phyloP scores from a whole-genome alignment of 2,113 vertebrate genomes.

The Dicrurus megarhynchus region DNA sequence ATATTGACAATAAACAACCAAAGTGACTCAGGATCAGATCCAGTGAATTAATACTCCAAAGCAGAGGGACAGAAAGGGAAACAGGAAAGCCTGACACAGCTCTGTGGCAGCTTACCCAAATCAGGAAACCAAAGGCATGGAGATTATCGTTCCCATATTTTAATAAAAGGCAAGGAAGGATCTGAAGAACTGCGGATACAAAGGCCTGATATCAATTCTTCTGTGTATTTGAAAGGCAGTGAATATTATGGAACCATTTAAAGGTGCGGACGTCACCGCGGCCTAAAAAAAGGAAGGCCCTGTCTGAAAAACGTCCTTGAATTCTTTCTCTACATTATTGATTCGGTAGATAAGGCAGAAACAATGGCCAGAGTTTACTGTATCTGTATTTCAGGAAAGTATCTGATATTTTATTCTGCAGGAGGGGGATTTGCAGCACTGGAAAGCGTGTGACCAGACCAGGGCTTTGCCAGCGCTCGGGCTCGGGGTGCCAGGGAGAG shows the following conservation, averaged over 20 bases:
- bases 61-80: conserved; percentile 1
- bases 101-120: not conserved
- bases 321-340: conserved; percentile 35
- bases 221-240: not conserved
- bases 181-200: not conserved
- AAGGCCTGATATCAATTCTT: not conserved
- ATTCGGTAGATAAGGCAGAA: conserved; percentile 44
- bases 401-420: not conserved
- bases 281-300: conserved; percentile 55
- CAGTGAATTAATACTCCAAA: not conserved
- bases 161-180: conserved; percentile 32
- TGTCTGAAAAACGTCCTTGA: conserved; percentile 54
- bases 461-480: not conserved
- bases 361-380: conserved; percentile 32
- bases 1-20: not conserved
- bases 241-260: not conserved
- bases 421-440: not conserved
- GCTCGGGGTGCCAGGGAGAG: not conserved
- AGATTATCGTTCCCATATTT: conserved; percentile 11
- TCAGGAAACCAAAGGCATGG: not conserved
- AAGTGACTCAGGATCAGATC: not conserved
- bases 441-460: fast-evolving
- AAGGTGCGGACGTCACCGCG: not conserved
- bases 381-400: conserved; percentile 16
- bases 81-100: conserved; percentile 4